A percentile compares a stretch with the other conserved stretches of the same genome.
phyloP scores from a whole-genome alignment of 2,888 invertebrate genomes.

The Diogma glabrata region DNA sequence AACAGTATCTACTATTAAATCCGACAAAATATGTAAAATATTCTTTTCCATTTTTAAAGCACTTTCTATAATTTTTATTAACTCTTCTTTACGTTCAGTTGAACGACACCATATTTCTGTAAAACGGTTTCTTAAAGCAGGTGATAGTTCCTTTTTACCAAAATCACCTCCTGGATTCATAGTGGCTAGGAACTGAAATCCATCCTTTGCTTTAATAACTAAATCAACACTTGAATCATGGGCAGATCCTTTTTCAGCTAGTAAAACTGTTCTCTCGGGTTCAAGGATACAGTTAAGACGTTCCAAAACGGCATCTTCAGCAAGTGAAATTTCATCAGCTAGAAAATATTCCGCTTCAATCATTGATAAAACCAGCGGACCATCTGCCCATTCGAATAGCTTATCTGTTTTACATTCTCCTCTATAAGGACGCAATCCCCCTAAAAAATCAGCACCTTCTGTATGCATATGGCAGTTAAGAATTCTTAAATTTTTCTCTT shows the following conservation, averaged over 20 bases:
- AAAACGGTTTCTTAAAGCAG: constrained; percentile 91
- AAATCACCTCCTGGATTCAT: constrained; percentile 99
- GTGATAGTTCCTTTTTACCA: constrained; percentile 97
- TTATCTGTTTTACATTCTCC: constrained; percentile 31
- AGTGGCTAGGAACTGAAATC: constrained; percentile 88
- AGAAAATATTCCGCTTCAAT: constrained; percentile 75
- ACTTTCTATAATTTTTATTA: constrained; percentile 67
- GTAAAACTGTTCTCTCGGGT: constrained; percentile 77
- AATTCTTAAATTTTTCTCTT: constrained; percentile 53
- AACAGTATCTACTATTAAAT: constrained; percentile 66
- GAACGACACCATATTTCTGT: constrained; percentile 98
- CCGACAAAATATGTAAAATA: too few relatives aligned
- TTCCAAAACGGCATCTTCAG: constrained; percentile 96
- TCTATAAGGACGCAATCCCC: constrained; percentile 83
- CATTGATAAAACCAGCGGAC: constrained; percentile 89
- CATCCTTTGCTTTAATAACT: constrained; percentile 52
- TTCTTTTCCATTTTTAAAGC: constrained; percentile 54
- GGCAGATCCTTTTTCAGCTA: constrained; percentile 80
- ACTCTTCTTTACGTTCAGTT: constrained; percentile 58
- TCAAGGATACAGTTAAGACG: constrained; percentile 91
- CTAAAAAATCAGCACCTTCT: constrained; percentile 95
- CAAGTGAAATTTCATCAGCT: constrained; percentile 97
- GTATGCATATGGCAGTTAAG: constrained; percentile 99
- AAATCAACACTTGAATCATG: constrained; percentile 38
- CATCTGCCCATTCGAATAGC: constrained; percentile 96